Evolutionary conservation across 2,113 vertebrate genomes (phyloP).

Genomic region (Corythaeola cristata): DNA sequence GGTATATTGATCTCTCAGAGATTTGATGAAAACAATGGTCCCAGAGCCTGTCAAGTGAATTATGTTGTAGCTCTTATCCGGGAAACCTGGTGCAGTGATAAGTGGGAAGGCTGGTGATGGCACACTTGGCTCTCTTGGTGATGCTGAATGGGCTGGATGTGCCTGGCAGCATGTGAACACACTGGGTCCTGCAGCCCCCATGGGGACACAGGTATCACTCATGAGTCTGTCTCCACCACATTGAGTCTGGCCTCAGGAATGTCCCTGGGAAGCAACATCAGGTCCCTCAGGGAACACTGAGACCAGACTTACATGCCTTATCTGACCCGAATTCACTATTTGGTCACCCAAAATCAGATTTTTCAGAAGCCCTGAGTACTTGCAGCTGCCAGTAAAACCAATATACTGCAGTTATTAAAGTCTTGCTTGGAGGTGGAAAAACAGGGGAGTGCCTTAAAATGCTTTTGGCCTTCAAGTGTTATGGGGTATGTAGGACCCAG

Average conservation of each 20-base stretch:
- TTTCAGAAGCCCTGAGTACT: neutral
- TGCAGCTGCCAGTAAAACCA: neutral
- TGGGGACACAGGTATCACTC: neutral
- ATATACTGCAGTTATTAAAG: neutral
- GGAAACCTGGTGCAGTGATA: neutral
- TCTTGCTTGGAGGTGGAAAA: neutral
- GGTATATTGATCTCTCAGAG: neutral
- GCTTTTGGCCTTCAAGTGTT: neutral
- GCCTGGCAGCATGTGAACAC: neutral
- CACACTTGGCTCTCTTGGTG: neutral
- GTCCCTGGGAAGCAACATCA: neutral
- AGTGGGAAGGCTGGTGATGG: neutral
- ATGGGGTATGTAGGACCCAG: neutral
- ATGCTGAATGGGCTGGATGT: neutral
- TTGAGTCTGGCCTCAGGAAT: neutral
- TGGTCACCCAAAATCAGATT: neutral
- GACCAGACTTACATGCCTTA: neutral
- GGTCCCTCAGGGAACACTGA: neutral
- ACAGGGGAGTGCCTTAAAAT: neutral
- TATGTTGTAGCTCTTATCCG: neutral
- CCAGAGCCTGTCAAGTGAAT: neutral
- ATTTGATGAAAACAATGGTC: neutral
- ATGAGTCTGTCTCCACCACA: neutral
- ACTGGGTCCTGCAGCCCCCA: fast-evolving
- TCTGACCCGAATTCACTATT: neutral